phyloP scores from a whole-genome alignment of 2,797 vertebrate genomes.

The Sorex maritimensis region DNA sequence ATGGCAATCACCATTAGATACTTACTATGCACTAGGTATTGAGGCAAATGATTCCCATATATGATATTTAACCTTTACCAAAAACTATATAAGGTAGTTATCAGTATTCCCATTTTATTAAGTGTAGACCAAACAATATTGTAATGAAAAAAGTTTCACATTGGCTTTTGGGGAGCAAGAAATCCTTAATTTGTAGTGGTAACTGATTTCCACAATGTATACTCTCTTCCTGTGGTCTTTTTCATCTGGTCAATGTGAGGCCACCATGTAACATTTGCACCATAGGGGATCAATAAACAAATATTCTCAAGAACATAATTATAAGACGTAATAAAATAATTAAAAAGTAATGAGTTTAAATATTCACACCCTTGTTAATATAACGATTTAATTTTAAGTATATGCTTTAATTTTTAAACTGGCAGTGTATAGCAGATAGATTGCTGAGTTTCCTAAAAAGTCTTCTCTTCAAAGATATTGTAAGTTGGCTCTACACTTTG shows the following conservation, averaged over 20 bases:
- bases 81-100: background rate
- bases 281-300: background rate
- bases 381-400: slow-evolving; percentile 50
- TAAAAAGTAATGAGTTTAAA: slow-evolving; percentile 1
- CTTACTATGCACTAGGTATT: background rate
- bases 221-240: background rate
- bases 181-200: slow-evolving; percentile 7
- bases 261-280: background rate
- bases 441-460: slow-evolving; percentile 7
- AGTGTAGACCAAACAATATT: background rate
- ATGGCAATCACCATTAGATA: background rate
- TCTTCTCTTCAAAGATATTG: background rate
- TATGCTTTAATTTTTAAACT: slow-evolving; percentile 35
- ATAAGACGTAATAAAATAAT: background rate
- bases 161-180: background rate
- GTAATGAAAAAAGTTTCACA: slow-evolving; percentile 1
- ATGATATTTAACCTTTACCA: slow-evolving; percentile 51
- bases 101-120: slow-evolving; percentile 4
- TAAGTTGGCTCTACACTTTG: background rate
- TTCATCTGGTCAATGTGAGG: background rate
- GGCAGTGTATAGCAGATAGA: background rate
- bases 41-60: background rate
- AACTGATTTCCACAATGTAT: slow-evolving; percentile 16
- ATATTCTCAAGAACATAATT: background rate
- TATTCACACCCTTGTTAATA: background rate